phyloP scores from a whole-genome alignment of 2,888 invertebrate genomes.

The Tenthredo amoena region DNA sequence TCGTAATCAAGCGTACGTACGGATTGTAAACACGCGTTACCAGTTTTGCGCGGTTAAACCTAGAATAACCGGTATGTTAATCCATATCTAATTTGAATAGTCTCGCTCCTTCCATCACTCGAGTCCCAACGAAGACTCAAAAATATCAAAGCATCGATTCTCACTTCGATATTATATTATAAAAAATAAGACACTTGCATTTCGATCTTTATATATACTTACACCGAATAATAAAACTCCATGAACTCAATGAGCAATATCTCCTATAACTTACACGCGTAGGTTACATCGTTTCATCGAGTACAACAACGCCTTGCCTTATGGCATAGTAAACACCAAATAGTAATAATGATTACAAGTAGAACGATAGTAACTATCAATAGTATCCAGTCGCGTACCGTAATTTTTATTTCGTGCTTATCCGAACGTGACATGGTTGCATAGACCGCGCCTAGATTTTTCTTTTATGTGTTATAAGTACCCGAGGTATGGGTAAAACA shows the following conservation, averaged over 20 bases:
- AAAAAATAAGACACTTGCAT: not conserved
- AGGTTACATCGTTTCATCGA: not conserved
- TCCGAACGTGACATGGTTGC: constrained; percentile 41
- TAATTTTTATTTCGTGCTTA: constrained; percentile 24
- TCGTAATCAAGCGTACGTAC: constrained; percentile 26
- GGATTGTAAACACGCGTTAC: constrained; percentile 28
- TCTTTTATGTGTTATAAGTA: not conserved
- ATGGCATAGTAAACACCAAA: constrained; percentile 19
- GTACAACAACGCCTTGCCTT: not conserved
- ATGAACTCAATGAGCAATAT: not conserved
- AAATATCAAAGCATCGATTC: constrained; percentile 10
- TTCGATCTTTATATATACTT: not conserved
- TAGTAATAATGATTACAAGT: not conserved
- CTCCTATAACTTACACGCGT: not conserved
- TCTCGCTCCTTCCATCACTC: not conserved
- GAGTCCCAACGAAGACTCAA: not conserved
- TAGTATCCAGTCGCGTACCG: constrained; percentile 3
- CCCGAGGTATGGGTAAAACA: not conserved
- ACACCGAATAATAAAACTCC: not conserved
- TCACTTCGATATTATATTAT: not conserved
- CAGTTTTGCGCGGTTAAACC: constrained; percentile 23
- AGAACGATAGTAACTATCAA: not conserved
- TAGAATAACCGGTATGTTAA: constrained; percentile 41
- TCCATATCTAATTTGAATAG: constrained; percentile 31
- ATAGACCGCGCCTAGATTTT: constrained; percentile 44